Base-by-base conservation (phyloP, 2,888 invertebrate species). In the Tetropium fuscum region DNA sequence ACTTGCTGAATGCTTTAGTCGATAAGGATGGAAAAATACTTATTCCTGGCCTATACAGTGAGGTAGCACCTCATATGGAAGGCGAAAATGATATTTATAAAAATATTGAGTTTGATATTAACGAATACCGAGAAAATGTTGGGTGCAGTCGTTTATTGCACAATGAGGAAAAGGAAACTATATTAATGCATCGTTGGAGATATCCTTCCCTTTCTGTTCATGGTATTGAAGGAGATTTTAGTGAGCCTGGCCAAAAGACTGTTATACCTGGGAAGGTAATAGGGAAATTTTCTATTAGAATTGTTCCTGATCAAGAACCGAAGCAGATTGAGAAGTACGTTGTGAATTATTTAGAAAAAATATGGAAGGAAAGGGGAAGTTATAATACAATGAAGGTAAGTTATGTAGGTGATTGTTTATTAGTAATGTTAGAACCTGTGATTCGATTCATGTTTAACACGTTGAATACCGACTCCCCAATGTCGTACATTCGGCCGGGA, bases 281-380 rank as follows among this genome's bases (percentile, higher is more conserved):
- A 73, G 98, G 98, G 15, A 99, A 99, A 82, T 99, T 99, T 83
- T 98, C 98, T 0, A 91, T 99, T 68, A 89, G 99, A 51, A 88
- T 97, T 70, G 98, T 99, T n/a, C 98, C 98, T 0, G 86, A 98
- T 79, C 97, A 97, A 85, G 87, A 88, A 49, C 96, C 97, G 0
- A 88, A 88, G 2, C 88, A 91, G 72, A 89, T 97, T n/a, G 90
- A 91, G 69, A 85, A 91, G 71, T 86, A 90, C 62, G 97, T 98
- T 5, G 85, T 87, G 30, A 86, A 88, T 47, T 90, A 94, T 80
- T 74, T 98, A 47, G 87, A 93, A 60, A 86, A 89, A 59, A 87
- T 87, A 81, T 97, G 95, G 92, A 83, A 85, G 2, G 87, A 89
- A 68, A 87, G 94, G 45, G 90, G 89, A 0, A 95, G 94, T 41